phyloP scores from a whole-genome alignment of 2,888 invertebrate species.

The Microplitis manilae region DNA sequence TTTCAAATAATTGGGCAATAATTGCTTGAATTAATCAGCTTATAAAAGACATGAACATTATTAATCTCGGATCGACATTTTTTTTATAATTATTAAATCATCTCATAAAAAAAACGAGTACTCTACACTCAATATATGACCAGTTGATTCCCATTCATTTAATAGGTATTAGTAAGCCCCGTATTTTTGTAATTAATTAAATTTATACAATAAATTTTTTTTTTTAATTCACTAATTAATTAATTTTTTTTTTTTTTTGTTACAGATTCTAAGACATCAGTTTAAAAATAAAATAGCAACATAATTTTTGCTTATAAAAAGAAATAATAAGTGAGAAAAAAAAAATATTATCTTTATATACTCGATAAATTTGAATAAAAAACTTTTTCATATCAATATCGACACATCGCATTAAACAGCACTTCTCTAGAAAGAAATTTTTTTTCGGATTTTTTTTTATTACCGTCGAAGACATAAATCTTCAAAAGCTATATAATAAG shows the following conservation, averaged over 20 bases:
- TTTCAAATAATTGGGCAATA: not conserved
- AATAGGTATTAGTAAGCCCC: too few species aligned
- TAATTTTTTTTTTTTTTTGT: not conserved
- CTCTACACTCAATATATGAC: too few species aligned
- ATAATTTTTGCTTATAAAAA: not conserved
- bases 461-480: conserved; percentile 20
- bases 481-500: conserved; percentile 10
- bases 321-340: not conserved
- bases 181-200: too few species aligned
- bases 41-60: too few species aligned
- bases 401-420: conserved; percentile 24
- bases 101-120: too few species aligned
- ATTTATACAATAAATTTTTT: too few species aligned
- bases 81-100: too few species aligned
- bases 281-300: not conserved
- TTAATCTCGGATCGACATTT: too few species aligned
- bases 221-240: too few species aligned
- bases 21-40: not conserved
- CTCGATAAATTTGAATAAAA: conserved; percentile 6
- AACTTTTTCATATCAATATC: conserved; percentile 46
- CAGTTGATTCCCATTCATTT: too few species aligned
- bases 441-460: not conserved
- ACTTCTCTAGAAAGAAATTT: conserved; percentile 11
- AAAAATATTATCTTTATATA: conserved; percentile 2
- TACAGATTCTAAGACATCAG: not conserved